Evolutionary conservation across 2,888 invertebrate species (phyloP).

Genomic region (Tortricodes alternella): DNA sequence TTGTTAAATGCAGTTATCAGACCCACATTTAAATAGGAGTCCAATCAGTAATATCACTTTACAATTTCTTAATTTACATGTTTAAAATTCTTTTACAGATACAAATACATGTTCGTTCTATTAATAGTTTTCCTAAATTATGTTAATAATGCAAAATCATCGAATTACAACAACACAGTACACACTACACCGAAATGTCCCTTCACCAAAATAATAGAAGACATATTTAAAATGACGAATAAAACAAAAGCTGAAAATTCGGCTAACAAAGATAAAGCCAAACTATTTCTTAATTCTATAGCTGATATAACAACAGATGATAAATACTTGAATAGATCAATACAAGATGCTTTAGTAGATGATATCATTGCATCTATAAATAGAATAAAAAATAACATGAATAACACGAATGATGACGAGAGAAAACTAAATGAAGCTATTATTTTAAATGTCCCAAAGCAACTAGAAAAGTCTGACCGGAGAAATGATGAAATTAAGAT

Average conservation of each 20-base stretch:
- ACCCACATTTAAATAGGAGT: no score
- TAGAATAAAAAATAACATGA: constrained; percentile 67
- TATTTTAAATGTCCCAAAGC: constrained; percentile 52
- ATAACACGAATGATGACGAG: constrained; percentile 46
- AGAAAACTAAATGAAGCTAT: constrained; percentile 67
- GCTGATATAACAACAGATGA: constrained; percentile 69
- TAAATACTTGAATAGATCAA: constrained; percentile 49
- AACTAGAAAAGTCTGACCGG: constrained; percentile 36
- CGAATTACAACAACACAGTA: constrained; percentile 34
- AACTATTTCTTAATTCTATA: constrained; percentile 80
- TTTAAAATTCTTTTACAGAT: no score
- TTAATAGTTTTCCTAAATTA: constrained; percentile 40
- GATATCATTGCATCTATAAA: constrained; percentile 74
- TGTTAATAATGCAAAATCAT: constrained; percentile 41
- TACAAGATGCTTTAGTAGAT: constrained; percentile 67
- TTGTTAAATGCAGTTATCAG: no score
- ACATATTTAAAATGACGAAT: constrained; percentile 68
- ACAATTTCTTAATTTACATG: no score
- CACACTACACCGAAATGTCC: constrained; percentile 62
- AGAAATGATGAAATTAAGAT: constrained; percentile 37
- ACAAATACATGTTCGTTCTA: constrained; percentile 52
- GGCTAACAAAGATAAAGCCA: constrained; percentile 77
- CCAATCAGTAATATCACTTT: no score
- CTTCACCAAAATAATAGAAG: constrained; percentile 71
- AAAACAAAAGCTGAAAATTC: constrained; percentile 46